Conservation (phyloP, 2,113 vertebrate species). For the Aegithalos caudatus region DNA sequence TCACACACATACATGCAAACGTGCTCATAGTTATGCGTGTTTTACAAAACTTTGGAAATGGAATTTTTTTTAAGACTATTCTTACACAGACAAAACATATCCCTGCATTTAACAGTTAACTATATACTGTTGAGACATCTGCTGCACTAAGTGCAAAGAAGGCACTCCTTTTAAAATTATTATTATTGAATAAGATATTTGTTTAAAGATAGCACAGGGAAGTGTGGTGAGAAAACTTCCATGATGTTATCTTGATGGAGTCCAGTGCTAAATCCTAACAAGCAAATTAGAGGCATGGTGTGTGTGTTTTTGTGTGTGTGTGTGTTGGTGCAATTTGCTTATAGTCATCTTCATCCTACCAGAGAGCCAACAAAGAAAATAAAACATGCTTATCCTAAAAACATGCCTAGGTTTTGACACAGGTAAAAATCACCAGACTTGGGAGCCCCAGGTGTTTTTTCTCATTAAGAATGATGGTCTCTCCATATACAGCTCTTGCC, state of each 20-base stretch:
- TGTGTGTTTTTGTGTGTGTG: too few species aligned
- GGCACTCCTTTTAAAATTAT: neutral
- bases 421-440: neutral
- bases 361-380: neutral
- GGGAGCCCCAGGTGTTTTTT: neutral
- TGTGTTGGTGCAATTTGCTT: neutral
- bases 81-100: neutral
- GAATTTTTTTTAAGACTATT: neutral
- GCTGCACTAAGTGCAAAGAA: neutral
- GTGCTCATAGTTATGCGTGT: accelerated
- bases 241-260: neutral
- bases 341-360: neutral
- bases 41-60: neutral
- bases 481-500: neutral
- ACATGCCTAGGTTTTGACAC: neutral
- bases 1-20: neutral
- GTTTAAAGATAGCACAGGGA: neutral
- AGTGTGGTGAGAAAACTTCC: neutral
- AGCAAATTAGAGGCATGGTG: neutral
- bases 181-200: neutral
- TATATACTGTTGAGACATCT: neutral
- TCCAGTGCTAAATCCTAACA: neutral
- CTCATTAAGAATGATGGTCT: neutral
- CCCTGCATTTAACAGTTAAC: neutral
- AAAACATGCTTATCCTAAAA: neutral